These are phyloP conservation scores for Eilema depressum DNA, from an alignment of 2,888 invertebrate genomes.

Conservation along the genomic window DNA sequence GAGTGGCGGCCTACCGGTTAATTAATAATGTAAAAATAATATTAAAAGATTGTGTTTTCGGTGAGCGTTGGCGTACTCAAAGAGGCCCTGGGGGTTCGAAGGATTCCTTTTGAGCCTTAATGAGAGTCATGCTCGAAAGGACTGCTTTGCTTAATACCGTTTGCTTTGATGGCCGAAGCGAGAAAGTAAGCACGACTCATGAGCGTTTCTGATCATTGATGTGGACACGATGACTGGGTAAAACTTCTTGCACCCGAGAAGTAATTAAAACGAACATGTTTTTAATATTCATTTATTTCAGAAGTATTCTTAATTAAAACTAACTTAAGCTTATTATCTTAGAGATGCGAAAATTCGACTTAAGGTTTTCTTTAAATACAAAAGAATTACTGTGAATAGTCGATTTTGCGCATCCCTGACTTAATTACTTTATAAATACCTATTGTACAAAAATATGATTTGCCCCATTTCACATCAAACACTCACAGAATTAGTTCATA, in stretches of 20 bases:
- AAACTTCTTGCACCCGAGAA: background rate
- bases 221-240: slow-evolving; percentile 18
- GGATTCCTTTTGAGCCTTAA: slow-evolving; percentile 49
- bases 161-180: slow-evolving; percentile 46
- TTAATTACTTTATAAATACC: slow-evolving; percentile 43
- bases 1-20: slow-evolving; percentile 20
- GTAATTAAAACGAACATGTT: slow-evolving; percentile 34
- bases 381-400: slow-evolving; percentile 32
- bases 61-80: slow-evolving; percentile 38
- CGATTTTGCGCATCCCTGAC: slow-evolving; percentile 47
- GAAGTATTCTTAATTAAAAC: slow-evolving; percentile 43
- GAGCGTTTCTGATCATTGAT: slow-evolving; percentile 34
- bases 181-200: slow-evolving; percentile 24
- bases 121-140: slow-evolving; percentile 44
- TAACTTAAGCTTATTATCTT: slow-evolving; percentile 35
- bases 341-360: slow-evolving; percentile 49
- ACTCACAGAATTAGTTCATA: slow-evolving; percentile 25
- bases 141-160: slow-evolving; percentile 52
- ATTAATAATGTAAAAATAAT: slow-evolving; percentile 47
- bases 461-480: slow-evolving; percentile 34
- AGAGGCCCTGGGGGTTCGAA: slow-evolving; percentile 28
- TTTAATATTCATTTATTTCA: slow-evolving; percentile 43
- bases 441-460: slow-evolving; percentile 46
- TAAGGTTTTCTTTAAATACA: slow-evolving; percentile 26
- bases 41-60: slow-evolving; percentile 49